Conservation (phyloP, 2,888 invertebrate genomes). For the Leptopilina syphax region DNA sequence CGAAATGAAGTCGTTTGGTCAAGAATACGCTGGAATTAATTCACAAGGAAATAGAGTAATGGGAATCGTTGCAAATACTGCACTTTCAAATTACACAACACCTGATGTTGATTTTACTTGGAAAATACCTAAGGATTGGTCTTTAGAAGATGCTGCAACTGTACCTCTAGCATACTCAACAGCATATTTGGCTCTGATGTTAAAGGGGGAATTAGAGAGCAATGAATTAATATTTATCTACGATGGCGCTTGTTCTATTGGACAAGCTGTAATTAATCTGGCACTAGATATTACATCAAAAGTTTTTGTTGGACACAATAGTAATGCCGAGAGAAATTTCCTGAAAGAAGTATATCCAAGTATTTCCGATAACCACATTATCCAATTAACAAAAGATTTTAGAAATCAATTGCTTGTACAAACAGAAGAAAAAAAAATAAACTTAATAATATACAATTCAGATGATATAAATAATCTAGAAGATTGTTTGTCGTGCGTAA, state of each 20-base stretch:
- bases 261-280: neutral
- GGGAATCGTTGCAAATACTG: slow-evolving; percentile 69
- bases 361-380: slow-evolving; percentile 79
- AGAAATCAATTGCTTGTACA: slow-evolving; percentile 73
- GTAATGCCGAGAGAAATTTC: slow-evolving; percentile 78
- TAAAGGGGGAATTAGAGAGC: slow-evolving; percentile 78
- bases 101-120: too few species aligned
- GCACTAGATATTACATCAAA: slow-evolving; percentile 78
- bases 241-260: slow-evolving; percentile 66
- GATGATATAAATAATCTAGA: slow-evolving; percentile 79
- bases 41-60: too few species aligned
- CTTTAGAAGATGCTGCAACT: slow-evolving; percentile 82
- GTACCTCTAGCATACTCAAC: slow-evolving; percentile 83
- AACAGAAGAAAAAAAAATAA: slow-evolving; percentile 78
- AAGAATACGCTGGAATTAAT: slow-evolving; percentile 81
- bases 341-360: slow-evolving; percentile 78
- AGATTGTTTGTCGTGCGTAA: slow-evolving; percentile 79
- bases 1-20: slow-evolving; percentile 75
- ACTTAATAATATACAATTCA: slow-evolving; percentile 81
- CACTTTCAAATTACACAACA: slow-evolving; percentile 78
- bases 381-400: too few species aligned
- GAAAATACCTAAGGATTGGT: slow-evolving; percentile 79
- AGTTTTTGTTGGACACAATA: slow-evolving; percentile 78
- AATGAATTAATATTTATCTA: slow-evolving; percentile 76
- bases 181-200: slow-evolving; percentile 80